Conservation (phyloP, 1,140 invertebrate genomes). For the Caenorhabditis tropicalis region DNA sequence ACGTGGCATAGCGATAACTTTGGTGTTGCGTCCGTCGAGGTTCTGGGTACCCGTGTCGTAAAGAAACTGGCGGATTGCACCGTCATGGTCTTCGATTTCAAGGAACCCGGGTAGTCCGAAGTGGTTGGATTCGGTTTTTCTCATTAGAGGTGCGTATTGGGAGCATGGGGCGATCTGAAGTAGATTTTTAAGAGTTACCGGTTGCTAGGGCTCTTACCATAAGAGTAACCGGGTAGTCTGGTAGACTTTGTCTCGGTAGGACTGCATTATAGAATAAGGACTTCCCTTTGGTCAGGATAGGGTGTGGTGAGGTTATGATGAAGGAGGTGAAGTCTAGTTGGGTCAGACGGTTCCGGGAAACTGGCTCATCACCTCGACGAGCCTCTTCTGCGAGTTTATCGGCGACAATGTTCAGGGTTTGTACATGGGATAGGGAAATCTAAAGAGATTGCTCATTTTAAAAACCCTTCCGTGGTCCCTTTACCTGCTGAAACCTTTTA, state of each 20-base stretch:
- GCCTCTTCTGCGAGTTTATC: conserved; percentile 48
- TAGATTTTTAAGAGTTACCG: too few relatives aligned
- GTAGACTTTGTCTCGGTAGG: conserved; percentile 42
- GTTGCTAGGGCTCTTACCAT: conserved; percentile 10
- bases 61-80: conserved; percentile 51
- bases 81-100: conserved; percentile 59
- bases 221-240: conserved; percentile 51
- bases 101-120: conserved; percentile 55
- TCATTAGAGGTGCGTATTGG: conserved; percentile 60
- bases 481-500: conserved; percentile 46
- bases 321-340: conserved; percentile 47
- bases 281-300: conserved; percentile 48
- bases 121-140: conserved; percentile 51
- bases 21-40: conserved; percentile 49
- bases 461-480: background rate
- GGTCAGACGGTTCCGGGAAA: conserved; percentile 42
- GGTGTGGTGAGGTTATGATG: conserved; percentile 45
- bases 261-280: conserved; percentile 50
- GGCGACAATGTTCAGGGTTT: conserved; percentile 50
- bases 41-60: conserved; percentile 56
- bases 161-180: conserved; percentile 57
- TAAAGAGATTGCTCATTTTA: background rate
- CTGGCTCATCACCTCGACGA: conserved; percentile 51
- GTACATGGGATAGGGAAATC: conserved; percentile 45
- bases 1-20: conserved; percentile 61